Base-by-base conservation (phyloP, 1,140 invertebrate species). In the Parapsyche elsis region DNA sequence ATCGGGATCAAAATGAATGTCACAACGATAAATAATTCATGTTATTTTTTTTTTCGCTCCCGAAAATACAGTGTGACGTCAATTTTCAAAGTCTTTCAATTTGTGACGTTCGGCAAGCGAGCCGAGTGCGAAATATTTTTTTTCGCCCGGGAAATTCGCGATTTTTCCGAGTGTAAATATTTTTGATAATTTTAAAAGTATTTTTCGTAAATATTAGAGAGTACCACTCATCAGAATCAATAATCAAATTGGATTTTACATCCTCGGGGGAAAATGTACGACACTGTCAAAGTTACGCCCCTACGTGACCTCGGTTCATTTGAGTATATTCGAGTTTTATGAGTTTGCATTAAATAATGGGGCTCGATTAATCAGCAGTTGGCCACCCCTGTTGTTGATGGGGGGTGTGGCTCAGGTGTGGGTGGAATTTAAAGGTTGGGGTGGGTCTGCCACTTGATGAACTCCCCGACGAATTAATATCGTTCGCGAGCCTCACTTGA, bases 341-440 rank as follows among this genome's bases (percentile, higher is more conserved):
- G 30, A 38, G 30, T 38, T 38, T 10, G 44, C 30, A 78, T 78
- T 78, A 70, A 78, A 78, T 71, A 78, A 78, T 71, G 19, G 77
- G 38, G 24, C 9, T 24, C 64, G 59, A 71, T 78, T 78, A 78
- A 78, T 78, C 64, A 59, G 46, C 12, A 67, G 49, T 67, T 12
- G 61, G 71, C 38, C 24, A 21, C 9, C 45, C 38, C 9, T 38
- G 16, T 21, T 7, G 67, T 71, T 14, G 24, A 71, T 30, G 7
- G 71, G 5, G 71, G 10, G 1, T 21, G 64, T 23, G 19, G 19
- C 24, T 24, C 64, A 61, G 21, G 21, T 67, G 64, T 19, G 9
- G 23, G 53, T 59, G 57, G 76, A 45, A 12, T 57, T 24, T 59
- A 61, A 76, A 38, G 76, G 49, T 4, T 24, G 24, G 57, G 75